Evolutionary conservation across 2,888 invertebrate species (phyloP), one percentile per base, ranked within the genome.

Genomic region (Philhelius pedissequus): DNA sequence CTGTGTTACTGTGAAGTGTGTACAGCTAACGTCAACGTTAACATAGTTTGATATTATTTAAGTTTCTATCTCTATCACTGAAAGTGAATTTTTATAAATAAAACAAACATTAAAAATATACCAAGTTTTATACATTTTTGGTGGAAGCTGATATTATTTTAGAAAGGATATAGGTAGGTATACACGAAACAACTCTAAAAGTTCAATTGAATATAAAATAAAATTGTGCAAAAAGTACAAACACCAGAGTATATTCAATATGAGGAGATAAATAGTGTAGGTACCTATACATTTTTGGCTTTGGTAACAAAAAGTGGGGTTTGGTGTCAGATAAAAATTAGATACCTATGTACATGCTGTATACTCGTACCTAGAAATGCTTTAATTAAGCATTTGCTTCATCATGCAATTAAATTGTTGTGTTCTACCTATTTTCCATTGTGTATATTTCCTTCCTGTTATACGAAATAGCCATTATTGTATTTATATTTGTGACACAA

Each of bases 21-120:
- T 74, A 62, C 82, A 30, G 32, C 30, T 48, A 64, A 64, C 82
- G 62, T n/a, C 27, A 50, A 66, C 82, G 62, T n/a, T 22, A 50
- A 66, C 35, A 45, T 22, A 64, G 52, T 48, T 58, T 20, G 32
- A n/a, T 62, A 1, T 60, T 50, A 27, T 48, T 38, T 13, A 52
- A 30, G 11, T 70, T 60, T 5, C 18, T 40, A 54, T 18, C 0
- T 5, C 18, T 40, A 54, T 18, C 0, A 7, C 13, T 35, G 13
- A 15, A 60, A 45, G 58, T 71, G 27, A 71, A 58, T 25, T 66
- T 20, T 35, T 35, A n/a, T n/a, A 38, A 20, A 32, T 20, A 18
- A 22, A 62, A 15, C 2, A 7, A 20, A 35, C 11, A 54, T 32
- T 11, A 11, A 6, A 32, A 11, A 11, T 32, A n/a, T n/a, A n/a